Conservation (phyloP, 2,797 vertebrate species). For the Sebastes flavidus region DNA sequence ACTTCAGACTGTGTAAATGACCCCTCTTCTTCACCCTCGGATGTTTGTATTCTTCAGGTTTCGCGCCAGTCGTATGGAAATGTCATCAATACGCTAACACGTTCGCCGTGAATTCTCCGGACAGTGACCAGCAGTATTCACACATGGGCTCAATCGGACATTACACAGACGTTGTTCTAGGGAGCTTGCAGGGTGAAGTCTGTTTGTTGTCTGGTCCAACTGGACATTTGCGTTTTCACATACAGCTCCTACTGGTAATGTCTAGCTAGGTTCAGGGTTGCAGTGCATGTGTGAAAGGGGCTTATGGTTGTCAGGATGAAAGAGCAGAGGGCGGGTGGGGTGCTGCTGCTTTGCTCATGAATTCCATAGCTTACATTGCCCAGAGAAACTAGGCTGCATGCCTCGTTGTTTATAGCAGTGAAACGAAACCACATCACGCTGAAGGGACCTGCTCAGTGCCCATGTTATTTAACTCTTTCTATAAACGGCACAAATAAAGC, state of each 20-base stretch:
- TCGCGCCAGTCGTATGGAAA: background rate
- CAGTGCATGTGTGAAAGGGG: background rate
- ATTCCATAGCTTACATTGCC: conserved; percentile 32
- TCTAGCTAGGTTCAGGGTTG: background rate
- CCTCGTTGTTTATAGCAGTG: conserved; percentile 45
- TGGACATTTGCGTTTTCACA: background rate
- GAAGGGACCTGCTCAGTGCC: background rate
- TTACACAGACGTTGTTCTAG: background rate
- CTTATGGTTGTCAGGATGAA: background rate
- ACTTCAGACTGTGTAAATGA: background rate
- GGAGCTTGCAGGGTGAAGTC: background rate
- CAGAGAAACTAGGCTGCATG: conserved; percentile 25
- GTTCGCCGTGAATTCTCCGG: background rate
- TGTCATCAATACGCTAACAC: background rate
- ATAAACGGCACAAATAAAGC: conserved; percentile 3
- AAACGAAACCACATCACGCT: conserved; percentile 14
- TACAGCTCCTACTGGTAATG: background rate
- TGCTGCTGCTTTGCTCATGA: conserved; percentile 25
- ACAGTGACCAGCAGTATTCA: background rate
- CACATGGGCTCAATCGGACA: background rate
- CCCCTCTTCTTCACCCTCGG: background rate
- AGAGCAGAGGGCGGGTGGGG: background rate
- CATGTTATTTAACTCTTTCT: background rate
- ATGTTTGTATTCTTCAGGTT: background rate
- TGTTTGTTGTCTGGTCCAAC: background rate